Conservation (phyloP, 2,113 vertebrate species). For the Vanacampus margaritifer region DNA sequence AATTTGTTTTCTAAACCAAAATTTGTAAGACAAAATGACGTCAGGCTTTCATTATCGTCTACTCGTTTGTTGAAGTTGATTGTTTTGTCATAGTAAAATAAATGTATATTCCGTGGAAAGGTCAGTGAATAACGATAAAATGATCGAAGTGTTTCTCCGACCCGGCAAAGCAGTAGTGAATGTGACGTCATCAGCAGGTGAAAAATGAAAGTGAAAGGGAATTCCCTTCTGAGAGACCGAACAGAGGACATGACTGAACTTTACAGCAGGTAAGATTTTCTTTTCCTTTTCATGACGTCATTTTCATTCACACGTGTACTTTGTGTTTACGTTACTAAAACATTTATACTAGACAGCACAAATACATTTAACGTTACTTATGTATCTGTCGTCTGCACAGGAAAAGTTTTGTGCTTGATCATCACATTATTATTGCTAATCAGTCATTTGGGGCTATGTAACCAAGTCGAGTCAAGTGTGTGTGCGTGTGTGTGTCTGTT, state of each 20-base stretch:
- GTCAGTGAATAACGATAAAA: neutral
- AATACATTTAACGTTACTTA: neutral
- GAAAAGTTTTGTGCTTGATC: neutral
- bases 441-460: neutral
- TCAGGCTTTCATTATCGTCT: no score
- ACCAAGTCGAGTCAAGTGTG: neutral
- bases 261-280: neutral
- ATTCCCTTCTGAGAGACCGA: neutral
- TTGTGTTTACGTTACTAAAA: neutral
- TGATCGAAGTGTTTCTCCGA: neutral
- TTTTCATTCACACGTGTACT: neutral
- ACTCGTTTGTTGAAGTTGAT: neutral
- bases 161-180: neutral
- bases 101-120: no score
- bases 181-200: neutral
- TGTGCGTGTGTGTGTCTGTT: neutral
- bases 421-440: neutral
- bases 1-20: neutral
- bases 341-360: neutral
- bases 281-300: neutral
- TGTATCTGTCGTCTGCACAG: neutral
- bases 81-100: neutral
- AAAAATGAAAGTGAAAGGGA: conserved; percentile 1
- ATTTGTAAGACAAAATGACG: neutral
- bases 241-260: neutral